Evolutionary conservation across 2,113 vertebrate species (phyloP), one percentile per base, ranked within the genome.

Genomic region (Aegotheles bennettii): DNA sequence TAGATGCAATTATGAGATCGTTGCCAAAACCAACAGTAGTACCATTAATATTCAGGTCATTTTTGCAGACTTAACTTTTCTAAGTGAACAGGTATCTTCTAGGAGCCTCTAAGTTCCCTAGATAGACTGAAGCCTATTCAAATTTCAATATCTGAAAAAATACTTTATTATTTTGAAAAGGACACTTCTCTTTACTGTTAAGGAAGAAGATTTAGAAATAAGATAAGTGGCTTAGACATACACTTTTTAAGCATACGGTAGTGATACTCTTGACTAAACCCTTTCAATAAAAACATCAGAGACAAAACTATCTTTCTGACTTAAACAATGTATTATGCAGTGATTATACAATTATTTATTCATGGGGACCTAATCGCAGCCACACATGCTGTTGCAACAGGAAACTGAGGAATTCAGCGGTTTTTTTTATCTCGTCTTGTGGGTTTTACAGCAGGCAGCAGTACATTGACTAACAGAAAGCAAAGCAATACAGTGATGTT

Each of bases 1-100:
- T 35, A 82, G 85, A 68, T 21, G 5, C 0, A 0, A 33, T 25
- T 10, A 48, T 71, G 35, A n/a, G 12, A 36, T 48, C 28, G 43
- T 21, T 12, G 6, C 26, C 36, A 86, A 76, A 80, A 56, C 12
- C 21, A 80, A n/a, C 21, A 60, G 4, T 67, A 51, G 3, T 20
- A 45, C 28, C 21, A 36, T 53, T 63, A 91, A 61, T 45, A 43
- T 21, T 18, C 29, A 67, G 29, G 16, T 13, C 6, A 77, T 76
- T 57, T 91, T 11, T 42, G 19, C 21, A 87, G 24, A 56, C 16
- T 2, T 10, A 43, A 13, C 3, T 73, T 87, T 70, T 87, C 21
- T 35, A 60, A 75, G 21, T 10, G 17, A 7, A 56, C 11, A 33
- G 14, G 36, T 6, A 2, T 56, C 10, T 80, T 84, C 45, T n/a